Percentiles rank a stretch among this genome's conserved stretches.
These are phyloP conservation scores for Cantharis nigra DNA, from an alignment of 2,888 invertebrate genomes.

Conservation along the genomic window DNA sequence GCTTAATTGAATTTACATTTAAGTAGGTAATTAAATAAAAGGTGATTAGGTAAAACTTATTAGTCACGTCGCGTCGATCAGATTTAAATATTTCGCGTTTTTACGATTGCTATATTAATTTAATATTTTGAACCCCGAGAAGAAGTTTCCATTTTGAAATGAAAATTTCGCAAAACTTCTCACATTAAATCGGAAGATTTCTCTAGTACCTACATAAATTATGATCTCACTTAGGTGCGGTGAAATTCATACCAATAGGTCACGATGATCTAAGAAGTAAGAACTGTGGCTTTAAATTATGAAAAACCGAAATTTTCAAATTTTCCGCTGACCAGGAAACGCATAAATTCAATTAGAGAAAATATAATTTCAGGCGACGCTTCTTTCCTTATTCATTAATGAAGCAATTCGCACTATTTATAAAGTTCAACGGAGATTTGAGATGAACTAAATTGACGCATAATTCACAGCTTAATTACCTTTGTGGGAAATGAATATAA, in stretches of 20 bases:
- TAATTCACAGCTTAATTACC: conserved; percentile 42
- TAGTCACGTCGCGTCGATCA: not conserved
- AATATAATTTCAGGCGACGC: conserved; percentile 28
- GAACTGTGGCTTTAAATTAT: not conserved
- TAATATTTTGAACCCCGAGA: not conserved
- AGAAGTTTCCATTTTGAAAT: not conserved
- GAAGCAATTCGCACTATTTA: conserved; percentile 33
- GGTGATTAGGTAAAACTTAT: not conserved
- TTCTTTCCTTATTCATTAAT: conserved; percentile 33
- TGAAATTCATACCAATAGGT: conserved; percentile 19
- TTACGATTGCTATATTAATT: not conserved
- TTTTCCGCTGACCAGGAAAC: not conserved
- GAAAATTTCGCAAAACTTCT: not conserved
- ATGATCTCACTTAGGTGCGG: conserved; percentile 27
- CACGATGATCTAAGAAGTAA: conserved; percentile 24
- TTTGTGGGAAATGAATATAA: conserved; percentile 23
- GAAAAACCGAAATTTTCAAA: not conserved
- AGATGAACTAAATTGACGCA: conserved; percentile 36
- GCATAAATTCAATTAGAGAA: not conserved
- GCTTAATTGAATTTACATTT: not conserved
- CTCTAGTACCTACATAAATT: not conserved
- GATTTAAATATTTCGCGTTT: not conserved
- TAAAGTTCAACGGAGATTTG: conserved; percentile 33
- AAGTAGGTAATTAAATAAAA: not conserved
- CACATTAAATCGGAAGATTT: not conserved